A percentile compares a stretch with the other conserved stretches of the same genome.
Conservation (phyloP, 2,797 vertebrate species). For the Cuculus canorus region DNA sequence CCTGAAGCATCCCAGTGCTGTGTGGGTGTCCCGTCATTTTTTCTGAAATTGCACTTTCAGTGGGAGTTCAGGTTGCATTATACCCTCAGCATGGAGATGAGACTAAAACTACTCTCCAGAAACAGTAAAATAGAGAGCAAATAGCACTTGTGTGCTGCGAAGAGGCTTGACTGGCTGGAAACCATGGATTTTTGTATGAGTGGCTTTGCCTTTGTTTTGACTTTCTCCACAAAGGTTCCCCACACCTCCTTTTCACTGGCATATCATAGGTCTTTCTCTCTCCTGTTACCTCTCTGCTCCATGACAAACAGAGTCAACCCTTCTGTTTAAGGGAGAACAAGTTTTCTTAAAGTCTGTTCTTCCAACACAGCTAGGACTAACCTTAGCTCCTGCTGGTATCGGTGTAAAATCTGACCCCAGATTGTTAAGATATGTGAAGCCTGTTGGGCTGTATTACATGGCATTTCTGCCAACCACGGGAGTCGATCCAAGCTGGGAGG, state of each 20-base stretch:
- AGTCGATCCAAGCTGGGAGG: rapidly evolving
- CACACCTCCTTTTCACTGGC: neutral
- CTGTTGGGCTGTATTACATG: neutral
- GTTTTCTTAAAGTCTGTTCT: neutral
- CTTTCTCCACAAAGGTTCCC: neutral
- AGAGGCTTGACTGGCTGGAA: neutral
- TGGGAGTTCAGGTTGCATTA: neutral
- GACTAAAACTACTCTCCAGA: neutral
- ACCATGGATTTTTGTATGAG: rapidly evolving
- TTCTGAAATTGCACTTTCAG: neutral
- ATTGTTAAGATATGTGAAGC: neutral
- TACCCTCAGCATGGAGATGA: neutral
- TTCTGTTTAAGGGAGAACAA: neutral
- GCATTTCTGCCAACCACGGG: neutral
- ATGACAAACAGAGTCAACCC: neutral
- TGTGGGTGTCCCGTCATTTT: neutral
- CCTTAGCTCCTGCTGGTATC: neutral
- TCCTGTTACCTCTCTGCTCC: neutral
- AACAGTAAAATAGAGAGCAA: neutral
- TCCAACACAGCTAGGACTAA: neutral
- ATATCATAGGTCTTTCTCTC: neutral
- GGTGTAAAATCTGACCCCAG: neutral
- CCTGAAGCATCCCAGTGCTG: rapidly evolving
- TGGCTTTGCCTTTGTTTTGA: neutral
- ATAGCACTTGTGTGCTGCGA: neutral